Percentiles rank a stretch among this genome's conserved stretches.
These are phyloP conservation scores for Leptocoma aspasia DNA, from an alignment of 2,113 vertebrate genomes.

Conservation along the genomic window DNA sequence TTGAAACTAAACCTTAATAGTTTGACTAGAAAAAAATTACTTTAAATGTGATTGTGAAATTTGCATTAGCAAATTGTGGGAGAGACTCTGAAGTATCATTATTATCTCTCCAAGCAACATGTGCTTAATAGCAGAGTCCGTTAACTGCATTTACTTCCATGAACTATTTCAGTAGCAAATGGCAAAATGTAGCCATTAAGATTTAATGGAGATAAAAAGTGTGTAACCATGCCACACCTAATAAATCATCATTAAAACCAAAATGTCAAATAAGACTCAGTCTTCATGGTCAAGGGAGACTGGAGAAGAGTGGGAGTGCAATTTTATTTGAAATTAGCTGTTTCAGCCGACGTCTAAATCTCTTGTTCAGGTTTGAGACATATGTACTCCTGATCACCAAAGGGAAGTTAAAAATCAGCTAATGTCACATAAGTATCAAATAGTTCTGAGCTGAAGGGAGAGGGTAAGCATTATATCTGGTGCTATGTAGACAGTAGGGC, in stretches of 20 bases:
- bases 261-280: constrained; percentile 8
- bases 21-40: constrained; percentile 41
- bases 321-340: not conserved
- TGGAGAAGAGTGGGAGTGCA: not conserved
- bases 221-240: not conserved
- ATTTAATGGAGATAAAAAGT: constrained; percentile 33
- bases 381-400: not conserved
- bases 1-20: constrained; percentile 44
- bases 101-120: constrained; percentile 57
- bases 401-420: not conserved
- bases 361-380: not conserved
- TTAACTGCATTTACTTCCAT: constrained; percentile 34
- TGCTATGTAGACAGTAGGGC: not conserved
- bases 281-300: not conserved
- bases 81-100: constrained; percentile 54
- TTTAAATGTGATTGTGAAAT: constrained; percentile 48
- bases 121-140: constrained; percentile 37
- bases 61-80: constrained; percentile 54
- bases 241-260: constrained; percentile 34
- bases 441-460: not conserved
- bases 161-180: constrained; percentile 36
- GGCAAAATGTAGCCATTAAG: constrained; percentile 43
- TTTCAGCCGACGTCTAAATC: not conserved
- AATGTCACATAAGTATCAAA: not conserved
- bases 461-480: not conserved